Base-by-base conservation (phyloP, 2,797 vertebrate species). In the Serranus cabrilla region DNA sequence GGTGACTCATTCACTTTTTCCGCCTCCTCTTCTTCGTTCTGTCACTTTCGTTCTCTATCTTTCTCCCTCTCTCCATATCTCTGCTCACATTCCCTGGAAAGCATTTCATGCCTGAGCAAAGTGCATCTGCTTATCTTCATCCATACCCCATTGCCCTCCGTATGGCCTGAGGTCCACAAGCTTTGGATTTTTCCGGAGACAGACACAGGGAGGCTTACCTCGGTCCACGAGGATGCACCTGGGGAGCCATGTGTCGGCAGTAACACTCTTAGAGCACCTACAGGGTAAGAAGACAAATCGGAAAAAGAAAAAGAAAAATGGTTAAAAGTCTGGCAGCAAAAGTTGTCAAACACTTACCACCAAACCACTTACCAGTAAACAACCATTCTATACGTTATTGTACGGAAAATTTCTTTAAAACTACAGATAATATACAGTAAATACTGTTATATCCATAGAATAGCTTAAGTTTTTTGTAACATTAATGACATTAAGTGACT, bases 1-100 rank as follows among this genome's bases (percentile, higher is more conserved):
- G 50, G 71, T 92, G 88, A 93, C 82, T 92, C 91, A 89, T 71
- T 85, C 50, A 56, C 51, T 81, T 78, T 86, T 71, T 72, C 81
- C 42, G 59, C 77, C 75, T 78, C 81, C 59, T 79, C 81, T 70
- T 64, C 60, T 56, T 64, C 40, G 39, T 75, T 71, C 91, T 84
- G 85, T 89, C 88, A 60, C 78, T 84, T 85, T 59, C 2, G 4
- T 56, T 83, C 63, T 76, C 58, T 65, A 11, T 90, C 87, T 80
- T 20, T 57, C 79, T 82, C 68, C 39, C 68, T 79, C 81, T 71
- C 62, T 66, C 52, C 21, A 1, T 65, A 75, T 80, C 58, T 78
- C 68, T 51, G 57, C 69, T 46, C 50, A 70, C 59, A 62, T 80
- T 90, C 78, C 88, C 68, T 85, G 69, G 80, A 89, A 87, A 89